Evolutionary conservation across 2,113 vertebrate genomes (phyloP).

Genomic region (Callithrix jacchus): DNA sequence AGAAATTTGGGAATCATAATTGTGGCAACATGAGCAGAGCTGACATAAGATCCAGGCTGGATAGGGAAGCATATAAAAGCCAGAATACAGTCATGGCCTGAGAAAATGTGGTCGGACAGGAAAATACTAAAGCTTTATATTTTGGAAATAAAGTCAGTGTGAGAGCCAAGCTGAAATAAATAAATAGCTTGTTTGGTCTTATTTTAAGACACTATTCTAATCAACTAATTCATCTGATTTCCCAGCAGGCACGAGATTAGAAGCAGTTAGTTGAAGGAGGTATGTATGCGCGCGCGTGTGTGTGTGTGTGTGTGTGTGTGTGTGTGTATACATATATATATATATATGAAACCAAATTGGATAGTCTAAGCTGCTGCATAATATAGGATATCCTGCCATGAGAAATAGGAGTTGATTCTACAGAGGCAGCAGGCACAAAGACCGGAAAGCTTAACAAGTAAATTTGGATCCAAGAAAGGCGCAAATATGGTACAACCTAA

Average conservation of each 20-base stretch:
- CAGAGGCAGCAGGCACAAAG: neutral
- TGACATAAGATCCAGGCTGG: neutral
- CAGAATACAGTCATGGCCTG: neutral
- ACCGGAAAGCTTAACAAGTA: neutral
- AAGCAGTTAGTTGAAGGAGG: neutral
- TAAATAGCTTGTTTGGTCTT: neutral
- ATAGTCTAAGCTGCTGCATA: neutral
- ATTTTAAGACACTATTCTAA: neutral
- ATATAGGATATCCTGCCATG: neutral
- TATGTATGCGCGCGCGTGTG: neutral
- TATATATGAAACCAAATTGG: neutral
- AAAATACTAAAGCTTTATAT: neutral
- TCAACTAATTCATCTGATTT: neutral
- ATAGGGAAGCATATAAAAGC: neutral
- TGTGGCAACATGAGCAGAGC: neutral
- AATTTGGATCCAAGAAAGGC: neutral
- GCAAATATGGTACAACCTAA: neutral
- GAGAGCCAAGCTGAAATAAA: neutral
- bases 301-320: too few species aligned
- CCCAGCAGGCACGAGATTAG: neutral
- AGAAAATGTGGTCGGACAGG: neutral
- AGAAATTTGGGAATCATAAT: neutral
- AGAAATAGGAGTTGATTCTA: neutral
- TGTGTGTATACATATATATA: rapidly evolving
- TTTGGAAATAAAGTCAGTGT: conserved; percentile 3